A percentile compares a stretch with the other conserved stretches of the same genome.
Evolutionary conservation across 1,140 invertebrate genomes (phyloP).

Genomic region (Metaphire vulgaris): DNA sequence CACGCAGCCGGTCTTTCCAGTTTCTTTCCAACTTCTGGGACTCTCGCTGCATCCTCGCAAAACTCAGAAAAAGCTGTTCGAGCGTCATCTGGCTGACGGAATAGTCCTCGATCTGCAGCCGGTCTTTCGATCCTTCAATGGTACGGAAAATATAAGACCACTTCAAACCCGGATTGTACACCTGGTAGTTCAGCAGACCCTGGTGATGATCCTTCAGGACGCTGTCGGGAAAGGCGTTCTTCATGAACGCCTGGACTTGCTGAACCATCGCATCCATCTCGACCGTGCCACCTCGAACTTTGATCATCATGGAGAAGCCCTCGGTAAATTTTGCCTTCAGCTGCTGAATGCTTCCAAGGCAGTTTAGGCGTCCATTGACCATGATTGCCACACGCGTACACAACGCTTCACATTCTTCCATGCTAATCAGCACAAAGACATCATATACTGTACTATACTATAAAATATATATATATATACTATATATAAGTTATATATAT

Average conservation of each 20-base stretch:
- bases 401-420: constrained; percentile 57
- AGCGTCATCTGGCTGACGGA: too few relatives aligned
- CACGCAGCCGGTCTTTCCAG: too few relatives aligned
- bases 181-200: constrained; percentile 63
- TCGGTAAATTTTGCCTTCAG: constrained; percentile 53
- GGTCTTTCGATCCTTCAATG: too few relatives aligned
- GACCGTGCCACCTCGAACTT: constrained; percentile 41
- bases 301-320: constrained; percentile 52
- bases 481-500: too few relatives aligned
- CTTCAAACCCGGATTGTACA: too few relatives aligned
- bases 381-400: constrained; percentile 55
- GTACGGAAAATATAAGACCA: too few relatives aligned
- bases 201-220: constrained; percentile 64
- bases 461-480: too few relatives aligned
- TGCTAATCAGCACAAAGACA: constrained; percentile 38
- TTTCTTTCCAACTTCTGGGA: too few relatives aligned
- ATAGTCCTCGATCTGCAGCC: too few relatives aligned
- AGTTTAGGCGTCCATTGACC: constrained; percentile 56
- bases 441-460: background rate
- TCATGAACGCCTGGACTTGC: too few relatives aligned
- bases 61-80: too few relatives aligned
- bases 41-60: too few relatives aligned
- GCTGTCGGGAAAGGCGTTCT: constrained; percentile 36
- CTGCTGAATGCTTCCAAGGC: constrained; percentile 55
- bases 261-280: constrained; percentile 30